Evolutionary conservation across 2,797 vertebrate genomes (phyloP).

Genomic region (Acanthiza pusilla): DNA sequence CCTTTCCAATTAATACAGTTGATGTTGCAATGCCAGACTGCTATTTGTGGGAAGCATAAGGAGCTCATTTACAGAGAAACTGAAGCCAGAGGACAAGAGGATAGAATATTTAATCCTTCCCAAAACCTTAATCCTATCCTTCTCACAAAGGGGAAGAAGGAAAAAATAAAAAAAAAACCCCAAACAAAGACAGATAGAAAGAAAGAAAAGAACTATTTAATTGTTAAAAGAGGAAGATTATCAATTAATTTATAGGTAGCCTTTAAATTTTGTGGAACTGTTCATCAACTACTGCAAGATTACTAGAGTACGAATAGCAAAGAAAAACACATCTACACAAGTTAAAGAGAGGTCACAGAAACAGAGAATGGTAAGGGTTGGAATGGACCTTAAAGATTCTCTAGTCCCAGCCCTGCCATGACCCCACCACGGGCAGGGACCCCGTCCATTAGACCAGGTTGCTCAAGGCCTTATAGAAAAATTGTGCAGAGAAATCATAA

Average conservation of each 20-base stretch:
- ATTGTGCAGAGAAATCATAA: accelerated
- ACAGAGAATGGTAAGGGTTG: not conserved
- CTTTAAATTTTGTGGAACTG: not conserved
- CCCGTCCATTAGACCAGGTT: not conserved
- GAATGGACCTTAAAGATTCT: not conserved
- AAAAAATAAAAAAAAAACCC: too few species aligned
- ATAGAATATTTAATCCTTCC: not conserved
- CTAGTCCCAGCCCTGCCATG: accelerated
- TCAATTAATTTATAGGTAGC: not conserved
- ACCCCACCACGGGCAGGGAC: not conserved
- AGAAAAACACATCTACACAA: not conserved
- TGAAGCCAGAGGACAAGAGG: not conserved
- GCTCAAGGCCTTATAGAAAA: not conserved
- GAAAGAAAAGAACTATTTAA: not conserved
- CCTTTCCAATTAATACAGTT: not conserved
- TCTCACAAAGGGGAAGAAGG: not conserved
- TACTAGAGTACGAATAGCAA: not conserved
- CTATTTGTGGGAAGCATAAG: not conserved
- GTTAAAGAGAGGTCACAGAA: not conserved
- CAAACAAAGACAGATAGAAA: not conserved
- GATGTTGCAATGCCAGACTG: not conserved
- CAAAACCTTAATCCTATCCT: not conserved
- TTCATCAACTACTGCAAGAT: not conserved
- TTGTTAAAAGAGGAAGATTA: not conserved
- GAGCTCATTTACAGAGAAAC: not conserved